Base-by-base conservation (phyloP, 92 coral and sea anemone genomes). In the Epizoanthus illoricatus region DNA sequence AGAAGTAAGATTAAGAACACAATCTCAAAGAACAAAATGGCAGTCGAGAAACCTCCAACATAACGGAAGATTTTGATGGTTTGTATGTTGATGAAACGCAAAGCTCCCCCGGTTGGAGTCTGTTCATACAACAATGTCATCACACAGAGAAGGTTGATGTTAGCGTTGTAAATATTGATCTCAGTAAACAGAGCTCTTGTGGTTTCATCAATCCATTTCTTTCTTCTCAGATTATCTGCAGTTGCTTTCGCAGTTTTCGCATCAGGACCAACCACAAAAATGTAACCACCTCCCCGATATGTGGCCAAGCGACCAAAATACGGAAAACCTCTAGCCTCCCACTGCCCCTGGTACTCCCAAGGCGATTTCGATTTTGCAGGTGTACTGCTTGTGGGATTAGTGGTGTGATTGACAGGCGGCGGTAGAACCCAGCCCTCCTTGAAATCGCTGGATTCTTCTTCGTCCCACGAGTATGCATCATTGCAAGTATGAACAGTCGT, bases 111-210 rank as follows among this genome's bases (percentile, higher is more conserved):
- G 33, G 94, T 93, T 17, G 98, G 87, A 7, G 94, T 80, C 33
- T 89, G 90, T 79, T 95, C 98, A 79, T 69, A 85, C 52, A 93
- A 23, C 60, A 95, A 79, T 1, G 94, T 93, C 9, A 87, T 84
- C 59, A 95, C 96, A 71, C 96, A 90, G 4, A 95, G 88, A 23
- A 95, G 90, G 76, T 95, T 95, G 4, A 92, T 75, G 76, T 91
- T 88, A 0, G 92, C 89, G 66, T 87, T 95, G 78, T 95, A 95
- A 73, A 95, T 70, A 55, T 91, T 93, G 7, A 95, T 78, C 84
- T 95, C 98, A 18, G 94, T 84, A 71, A 95, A 91, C 21, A 95
- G 60, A 18, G 91, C 98, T 10, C 98, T 88, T 7, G 96, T 95
- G 62, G 89, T 89, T 54, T 87, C 79, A 76, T 95, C 98, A 43